Conservation (phyloP, 2,888 invertebrate genomes). For the Eledona agricola region DNA sequence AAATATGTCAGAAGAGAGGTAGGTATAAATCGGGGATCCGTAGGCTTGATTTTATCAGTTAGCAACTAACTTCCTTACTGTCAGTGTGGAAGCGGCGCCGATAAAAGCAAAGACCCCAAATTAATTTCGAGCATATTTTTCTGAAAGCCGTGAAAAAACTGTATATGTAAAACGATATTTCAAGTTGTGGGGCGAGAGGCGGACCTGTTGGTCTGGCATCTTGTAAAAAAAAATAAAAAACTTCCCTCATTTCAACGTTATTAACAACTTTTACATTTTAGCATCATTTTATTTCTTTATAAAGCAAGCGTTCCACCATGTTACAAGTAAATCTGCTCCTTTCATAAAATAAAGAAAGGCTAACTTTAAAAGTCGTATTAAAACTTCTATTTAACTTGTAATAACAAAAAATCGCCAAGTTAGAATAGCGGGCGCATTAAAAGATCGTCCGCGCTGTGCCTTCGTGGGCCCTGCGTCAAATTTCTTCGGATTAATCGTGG, state of each 20-base stretch:
- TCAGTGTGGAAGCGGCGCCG: constrained; percentile 20
- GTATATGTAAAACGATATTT: constrained; percentile 8
- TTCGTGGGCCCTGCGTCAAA: no score
- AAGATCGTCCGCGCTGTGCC: no score
- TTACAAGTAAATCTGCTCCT: constrained; percentile 27
- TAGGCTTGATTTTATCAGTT: constrained; percentile 23
- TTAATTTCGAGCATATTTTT: constrained; percentile 6
- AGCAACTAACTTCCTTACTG: constrained; percentile 28
- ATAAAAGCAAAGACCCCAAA: constrained; percentile 11
- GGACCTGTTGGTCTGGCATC: constrained; percentile 10
- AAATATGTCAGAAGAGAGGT: constrained; percentile 27
- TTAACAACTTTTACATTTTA: constrained; percentile 33
- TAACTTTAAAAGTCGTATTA: constrained; percentile 31
- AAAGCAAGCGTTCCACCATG: constrained; percentile 19
- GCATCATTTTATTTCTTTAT: constrained; percentile 31
- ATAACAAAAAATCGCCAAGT: constrained; percentile 24
- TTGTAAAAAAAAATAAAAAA: constrained; percentile 19
- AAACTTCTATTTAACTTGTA: constrained; percentile 29
- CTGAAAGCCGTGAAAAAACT: constrained; percentile 1
- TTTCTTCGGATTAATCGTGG: no score
- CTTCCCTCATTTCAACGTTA: constrained; percentile 25
- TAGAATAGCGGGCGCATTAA: constrained; percentile 12
- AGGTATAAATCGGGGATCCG: constrained; percentile 24
- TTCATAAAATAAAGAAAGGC: constrained; percentile 22
- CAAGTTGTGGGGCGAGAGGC: constrained; percentile 11